These are phyloP conservation scores for Luperina nickerlii DNA, from an alignment of 2,888 invertebrate genomes.

Conservation along the genomic window DNA sequence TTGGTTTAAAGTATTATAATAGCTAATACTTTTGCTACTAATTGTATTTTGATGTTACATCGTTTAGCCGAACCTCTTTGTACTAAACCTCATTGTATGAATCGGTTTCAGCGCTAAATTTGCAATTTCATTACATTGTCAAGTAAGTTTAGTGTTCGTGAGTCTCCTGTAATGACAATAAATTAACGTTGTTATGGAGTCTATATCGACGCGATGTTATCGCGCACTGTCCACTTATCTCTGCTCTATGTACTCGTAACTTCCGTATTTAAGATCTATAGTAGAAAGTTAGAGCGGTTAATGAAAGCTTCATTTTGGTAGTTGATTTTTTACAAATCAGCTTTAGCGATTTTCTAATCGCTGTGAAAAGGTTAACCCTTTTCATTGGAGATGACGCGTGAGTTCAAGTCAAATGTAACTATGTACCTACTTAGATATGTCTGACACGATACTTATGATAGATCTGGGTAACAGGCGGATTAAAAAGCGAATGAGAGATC, in stretches of 20 bases:
- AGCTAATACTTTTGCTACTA: not conserved
- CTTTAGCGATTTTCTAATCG: slow-evolving; percentile 57
- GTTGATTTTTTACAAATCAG: slow-evolving; percentile 55
- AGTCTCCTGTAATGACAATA: slow-evolving; percentile 50
- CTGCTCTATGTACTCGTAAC: slow-evolving; percentile 61
- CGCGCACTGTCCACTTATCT: slow-evolving; percentile 64
- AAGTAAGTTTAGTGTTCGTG: slow-evolving; percentile 46
- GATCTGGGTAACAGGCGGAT: slow-evolving; percentile 45
- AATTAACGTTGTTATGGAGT: slow-evolving; percentile 60
- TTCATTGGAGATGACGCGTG: slow-evolving; percentile 49
- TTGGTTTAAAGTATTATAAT: not conserved
- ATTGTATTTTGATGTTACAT: not conserved
- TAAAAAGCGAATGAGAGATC: slow-evolving; percentile 55
- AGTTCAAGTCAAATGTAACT: slow-evolving; percentile 47
- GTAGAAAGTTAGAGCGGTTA: slow-evolving; percentile 64
- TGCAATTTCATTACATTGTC: slow-evolving; percentile 53
- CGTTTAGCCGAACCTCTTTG: not conserved
- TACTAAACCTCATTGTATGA: slow-evolving; percentile 4
- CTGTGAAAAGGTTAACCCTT: slow-evolving; percentile 62
- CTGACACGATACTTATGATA: slow-evolving; percentile 45
- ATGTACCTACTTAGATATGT: slow-evolving; percentile 27
- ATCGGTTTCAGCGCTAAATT: slow-evolving; percentile 39
- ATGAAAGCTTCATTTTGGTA: slow-evolving; percentile 64
- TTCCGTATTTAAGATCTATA: slow-evolving; percentile 61
- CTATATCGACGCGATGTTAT: slow-evolving; percentile 62